phyloP scores from a whole-genome alignment of 2,888 invertebrate species.

The Punctoribates punctum region DNA sequence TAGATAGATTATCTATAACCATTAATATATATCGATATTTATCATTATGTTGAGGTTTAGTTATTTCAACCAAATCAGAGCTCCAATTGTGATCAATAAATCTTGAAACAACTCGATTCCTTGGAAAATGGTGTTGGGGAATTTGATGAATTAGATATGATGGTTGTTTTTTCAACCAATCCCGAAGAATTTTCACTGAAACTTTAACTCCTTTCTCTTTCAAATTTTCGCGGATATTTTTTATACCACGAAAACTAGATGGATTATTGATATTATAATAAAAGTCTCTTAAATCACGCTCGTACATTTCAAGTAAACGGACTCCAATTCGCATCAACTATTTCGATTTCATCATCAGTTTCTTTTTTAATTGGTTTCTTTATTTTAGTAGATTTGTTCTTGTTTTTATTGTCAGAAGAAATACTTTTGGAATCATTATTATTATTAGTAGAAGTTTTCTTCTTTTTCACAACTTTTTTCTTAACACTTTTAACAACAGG shows the following conservation, averaged over 20 bases:
- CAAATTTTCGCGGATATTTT: neutral
- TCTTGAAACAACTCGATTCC: neutral
- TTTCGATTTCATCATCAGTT: neutral
- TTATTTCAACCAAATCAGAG: neutral
- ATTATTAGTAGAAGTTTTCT: neutral
- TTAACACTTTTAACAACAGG: neutral
- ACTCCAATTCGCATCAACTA: neutral
- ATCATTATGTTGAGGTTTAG: neutral
- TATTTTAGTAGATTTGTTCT: too few species aligned
- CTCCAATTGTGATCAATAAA: neutral
- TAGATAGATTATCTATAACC: neutral
- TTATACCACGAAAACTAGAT: neutral
- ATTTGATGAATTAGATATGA: too few species aligned
- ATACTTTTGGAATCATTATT: neutral
- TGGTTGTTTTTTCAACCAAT: too few species aligned
- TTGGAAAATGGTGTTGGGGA: neutral
- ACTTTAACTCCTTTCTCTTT: too few species aligned
- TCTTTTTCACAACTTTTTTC: neutral
- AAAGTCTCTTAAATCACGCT: too few species aligned
- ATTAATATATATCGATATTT: neutral
- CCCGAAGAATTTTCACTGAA: too few species aligned
- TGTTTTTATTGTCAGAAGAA: too few species aligned
- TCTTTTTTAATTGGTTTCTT: too few species aligned
- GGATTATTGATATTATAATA: neutral
- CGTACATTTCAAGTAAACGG: neutral